Conservation (phyloP, 64 coral and sea anemone genomes). For the Montipora foliosa region DNA sequence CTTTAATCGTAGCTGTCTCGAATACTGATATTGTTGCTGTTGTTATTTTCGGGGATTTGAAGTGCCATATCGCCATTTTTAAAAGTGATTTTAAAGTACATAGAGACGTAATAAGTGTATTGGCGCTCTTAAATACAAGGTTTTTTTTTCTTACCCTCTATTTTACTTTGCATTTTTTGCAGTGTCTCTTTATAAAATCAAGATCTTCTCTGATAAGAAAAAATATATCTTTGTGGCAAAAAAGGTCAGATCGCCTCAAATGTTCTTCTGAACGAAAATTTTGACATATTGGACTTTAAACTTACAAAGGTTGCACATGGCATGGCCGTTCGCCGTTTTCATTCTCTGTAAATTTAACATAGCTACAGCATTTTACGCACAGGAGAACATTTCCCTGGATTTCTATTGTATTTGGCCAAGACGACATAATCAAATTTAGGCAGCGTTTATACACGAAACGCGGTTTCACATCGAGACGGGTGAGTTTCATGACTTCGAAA, state of each 20-base stretch:
- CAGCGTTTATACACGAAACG: no score
- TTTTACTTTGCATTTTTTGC: no score
- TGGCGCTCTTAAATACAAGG: background rate
- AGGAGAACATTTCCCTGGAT: background rate
- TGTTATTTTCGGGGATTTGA: background rate
- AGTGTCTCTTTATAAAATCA: no score
- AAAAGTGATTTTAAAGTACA: background rate
- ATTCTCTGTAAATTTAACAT: no score
- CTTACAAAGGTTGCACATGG: background rate
- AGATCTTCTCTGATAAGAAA: no score
- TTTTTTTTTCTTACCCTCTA: background rate
- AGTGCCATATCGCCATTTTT: background rate
- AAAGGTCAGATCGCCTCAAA: no score
- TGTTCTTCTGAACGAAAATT: background rate
- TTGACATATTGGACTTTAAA: background rate
- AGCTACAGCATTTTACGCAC: background rate
- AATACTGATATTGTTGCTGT: background rate
- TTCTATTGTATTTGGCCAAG: no score
- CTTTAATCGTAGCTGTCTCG: background rate
- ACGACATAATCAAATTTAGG: no score
- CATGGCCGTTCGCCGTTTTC: no score
- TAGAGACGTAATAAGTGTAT: background rate
- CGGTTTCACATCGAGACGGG: no score
- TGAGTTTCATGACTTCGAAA: no score
- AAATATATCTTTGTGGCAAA: no score